Conservation (phyloP, 2,113 vertebrate species). For the Colossoma macropomum region DNA sequence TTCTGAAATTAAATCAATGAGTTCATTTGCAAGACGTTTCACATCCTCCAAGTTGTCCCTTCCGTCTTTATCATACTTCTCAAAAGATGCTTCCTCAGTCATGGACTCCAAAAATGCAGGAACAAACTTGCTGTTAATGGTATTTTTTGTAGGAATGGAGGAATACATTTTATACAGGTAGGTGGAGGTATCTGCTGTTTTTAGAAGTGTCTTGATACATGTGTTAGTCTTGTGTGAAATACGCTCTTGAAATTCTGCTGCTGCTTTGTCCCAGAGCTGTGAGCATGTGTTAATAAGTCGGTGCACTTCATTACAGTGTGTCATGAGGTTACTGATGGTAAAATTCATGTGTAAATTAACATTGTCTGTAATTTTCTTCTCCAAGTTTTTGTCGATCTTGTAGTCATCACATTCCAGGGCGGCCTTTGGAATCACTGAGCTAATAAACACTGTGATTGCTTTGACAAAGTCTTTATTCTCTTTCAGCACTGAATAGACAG, state of each 20-base stretch:
- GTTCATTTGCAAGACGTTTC: not conserved
- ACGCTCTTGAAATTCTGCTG: not conserved
- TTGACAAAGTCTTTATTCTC: conserved; percentile 28
- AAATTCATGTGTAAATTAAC: not conserved
- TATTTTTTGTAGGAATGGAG: not conserved
- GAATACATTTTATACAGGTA: not conserved
- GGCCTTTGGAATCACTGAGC: conserved; percentile 25
- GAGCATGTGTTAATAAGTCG: conserved; percentile 13
- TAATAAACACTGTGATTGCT: conserved; percentile 9
- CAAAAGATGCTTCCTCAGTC: not conserved
- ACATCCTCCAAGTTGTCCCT: conserved; percentile 31
- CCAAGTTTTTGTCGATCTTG: conserved; percentile 20
- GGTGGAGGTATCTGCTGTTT: not conserved
- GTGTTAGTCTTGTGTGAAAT: not conserved
- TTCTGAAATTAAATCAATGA: not conserved
- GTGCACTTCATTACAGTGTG: not conserved
- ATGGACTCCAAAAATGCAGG: conserved; percentile 17
- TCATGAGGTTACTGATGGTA: not conserved
- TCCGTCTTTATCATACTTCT: conserved; percentile 23
- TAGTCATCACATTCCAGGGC: not conserved
- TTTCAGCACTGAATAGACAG: not conserved
- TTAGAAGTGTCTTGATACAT: not conserved
- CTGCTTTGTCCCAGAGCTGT: not conserved
- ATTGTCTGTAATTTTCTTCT: conserved; percentile 4
- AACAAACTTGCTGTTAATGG: conserved; percentile 30